These are phyloP conservation scores for Cybosia mesomella DNA, from an alignment of 2,888 invertebrate species.

Conservation along the genomic window DNA sequence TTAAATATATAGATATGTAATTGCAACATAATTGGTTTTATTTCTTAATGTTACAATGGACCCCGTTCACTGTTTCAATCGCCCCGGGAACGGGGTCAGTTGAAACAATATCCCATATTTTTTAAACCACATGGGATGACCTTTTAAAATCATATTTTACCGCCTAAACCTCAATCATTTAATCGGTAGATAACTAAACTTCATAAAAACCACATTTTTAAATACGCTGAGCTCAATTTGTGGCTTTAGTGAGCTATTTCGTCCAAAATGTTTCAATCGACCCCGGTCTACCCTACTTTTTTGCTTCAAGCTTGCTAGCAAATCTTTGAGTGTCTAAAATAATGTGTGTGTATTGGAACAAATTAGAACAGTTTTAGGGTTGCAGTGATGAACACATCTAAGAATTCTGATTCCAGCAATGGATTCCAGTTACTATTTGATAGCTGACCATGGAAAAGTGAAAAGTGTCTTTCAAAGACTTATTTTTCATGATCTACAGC, in stretches of 20 bases:
- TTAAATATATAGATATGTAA: not conserved
- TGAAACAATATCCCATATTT: not conserved
- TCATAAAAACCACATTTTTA: not conserved
- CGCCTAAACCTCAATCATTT: conserved; percentile 1
- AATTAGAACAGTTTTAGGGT: too few relatives aligned
- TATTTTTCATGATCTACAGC: too few relatives aligned
- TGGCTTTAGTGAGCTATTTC: conserved; percentile 1
- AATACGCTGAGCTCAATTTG: not conserved
- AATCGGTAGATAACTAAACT: not conserved
- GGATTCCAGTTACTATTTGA: too few relatives aligned
- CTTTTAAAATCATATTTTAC: not conserved
- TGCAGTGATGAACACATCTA: too few relatives aligned
- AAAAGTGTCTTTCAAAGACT: too few relatives aligned
- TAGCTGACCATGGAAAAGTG: too few relatives aligned
- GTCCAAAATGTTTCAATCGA: conserved; percentile 2
- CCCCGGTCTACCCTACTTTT: conserved; percentile 4
- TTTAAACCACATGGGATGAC: not conserved
- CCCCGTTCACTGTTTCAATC: not conserved
- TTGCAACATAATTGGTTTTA: too few relatives aligned
- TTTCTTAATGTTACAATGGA: not conserved
- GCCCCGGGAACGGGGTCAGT: not conserved
- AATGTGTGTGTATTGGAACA: too few relatives aligned
- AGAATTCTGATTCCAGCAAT: too few relatives aligned
- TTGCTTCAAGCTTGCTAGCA: too few relatives aligned
- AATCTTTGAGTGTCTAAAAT: not conserved